phyloP scores from a whole-genome alignment of 2,797 vertebrate genomes.

The Harpagifer antarcticus region DNA sequence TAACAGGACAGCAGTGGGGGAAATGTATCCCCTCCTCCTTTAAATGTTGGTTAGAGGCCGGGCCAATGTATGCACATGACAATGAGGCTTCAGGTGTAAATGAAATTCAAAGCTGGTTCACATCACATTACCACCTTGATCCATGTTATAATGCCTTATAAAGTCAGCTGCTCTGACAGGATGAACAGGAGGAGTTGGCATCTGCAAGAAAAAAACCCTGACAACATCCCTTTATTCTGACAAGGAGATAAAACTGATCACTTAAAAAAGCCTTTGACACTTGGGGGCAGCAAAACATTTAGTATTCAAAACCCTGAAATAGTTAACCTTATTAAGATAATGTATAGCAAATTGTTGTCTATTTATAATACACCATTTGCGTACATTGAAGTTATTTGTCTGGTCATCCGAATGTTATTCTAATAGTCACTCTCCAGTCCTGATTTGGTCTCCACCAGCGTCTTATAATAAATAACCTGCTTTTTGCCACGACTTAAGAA shows the following conservation, averaged over 20 bases:
- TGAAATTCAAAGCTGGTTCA: conserved; percentile 40
- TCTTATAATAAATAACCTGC: too few species aligned
- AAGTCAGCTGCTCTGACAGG: conserved; percentile 2
- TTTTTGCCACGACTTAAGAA: too few species aligned
- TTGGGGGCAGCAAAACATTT: neutral
- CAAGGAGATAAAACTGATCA: conserved; percentile 23
- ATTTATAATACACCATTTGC: too few species aligned
- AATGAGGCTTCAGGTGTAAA: conserved; percentile 37
- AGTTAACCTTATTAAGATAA: neutral
- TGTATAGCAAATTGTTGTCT: neutral
- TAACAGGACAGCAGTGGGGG: conserved; percentile 64
- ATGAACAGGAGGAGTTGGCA: conserved; percentile 27
- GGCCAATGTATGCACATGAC: conserved; percentile 29
- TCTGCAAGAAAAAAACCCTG: conserved; percentile 10
- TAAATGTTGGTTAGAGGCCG: conserved; percentile 30
- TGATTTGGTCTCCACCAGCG: too few species aligned
- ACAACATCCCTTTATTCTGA: conserved; percentile 15
- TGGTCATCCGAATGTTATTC: too few species aligned
- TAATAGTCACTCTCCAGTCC: too few species aligned
- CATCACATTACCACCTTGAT: conserved; percentile 32
- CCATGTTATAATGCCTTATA: conserved; percentile 22
- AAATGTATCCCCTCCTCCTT: conserved; percentile 53
- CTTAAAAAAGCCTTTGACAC: neutral
- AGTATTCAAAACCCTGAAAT: conserved; percentile 6
- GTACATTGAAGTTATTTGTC: too few species aligned